Conservation (phyloP, 2,113 vertebrate species). For the Oxygymnocypris stewartii region DNA sequence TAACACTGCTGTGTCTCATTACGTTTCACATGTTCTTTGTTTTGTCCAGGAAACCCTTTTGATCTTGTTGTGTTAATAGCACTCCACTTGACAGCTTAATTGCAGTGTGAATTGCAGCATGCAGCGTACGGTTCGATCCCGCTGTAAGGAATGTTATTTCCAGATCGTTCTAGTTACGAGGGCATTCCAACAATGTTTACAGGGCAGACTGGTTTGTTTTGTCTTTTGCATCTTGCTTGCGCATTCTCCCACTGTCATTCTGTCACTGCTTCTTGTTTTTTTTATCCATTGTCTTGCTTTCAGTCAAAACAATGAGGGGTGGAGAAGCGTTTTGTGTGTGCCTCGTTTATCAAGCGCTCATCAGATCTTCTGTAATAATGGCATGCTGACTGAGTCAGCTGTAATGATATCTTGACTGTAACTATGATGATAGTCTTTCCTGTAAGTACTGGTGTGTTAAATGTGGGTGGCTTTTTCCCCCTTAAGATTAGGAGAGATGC, state of each 20-base stretch:
- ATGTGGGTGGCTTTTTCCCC: slow-evolving; percentile 6
- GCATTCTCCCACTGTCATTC: background rate
- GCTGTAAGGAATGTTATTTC: background rate
- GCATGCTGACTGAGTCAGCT: background rate
- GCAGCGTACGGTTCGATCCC: background rate
- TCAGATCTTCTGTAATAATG: slow-evolving; percentile 30
- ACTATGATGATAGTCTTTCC: slow-evolving; percentile 26
- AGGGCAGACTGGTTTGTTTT: slow-evolving; percentile 10
- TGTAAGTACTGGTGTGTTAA: background rate
- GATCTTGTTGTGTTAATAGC: slow-evolving; percentile 11
- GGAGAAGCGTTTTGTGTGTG: background rate
- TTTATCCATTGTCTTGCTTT: slow-evolving; percentile 15
- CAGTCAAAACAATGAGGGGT: slow-evolving; percentile 30
- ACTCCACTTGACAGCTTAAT: slow-evolving; percentile 1
- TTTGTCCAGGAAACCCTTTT: background rate
- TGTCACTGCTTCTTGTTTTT: slow-evolving; percentile 5
- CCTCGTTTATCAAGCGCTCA: slow-evolving; percentile 1
- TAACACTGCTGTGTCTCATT: slow-evolving; percentile 1
- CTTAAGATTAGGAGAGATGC: background rate
- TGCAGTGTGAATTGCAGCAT: background rate
- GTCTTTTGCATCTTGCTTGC: slow-evolving; percentile 1
- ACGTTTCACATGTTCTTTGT: slow-evolving; percentile 1
- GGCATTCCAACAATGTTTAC: background rate
- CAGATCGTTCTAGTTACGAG: background rate
- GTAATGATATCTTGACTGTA: slow-evolving; percentile 23